Evolutionary conservation across 2,888 invertebrate genomes (phyloP).

Genomic region (Ormyrus rosae): DNA sequence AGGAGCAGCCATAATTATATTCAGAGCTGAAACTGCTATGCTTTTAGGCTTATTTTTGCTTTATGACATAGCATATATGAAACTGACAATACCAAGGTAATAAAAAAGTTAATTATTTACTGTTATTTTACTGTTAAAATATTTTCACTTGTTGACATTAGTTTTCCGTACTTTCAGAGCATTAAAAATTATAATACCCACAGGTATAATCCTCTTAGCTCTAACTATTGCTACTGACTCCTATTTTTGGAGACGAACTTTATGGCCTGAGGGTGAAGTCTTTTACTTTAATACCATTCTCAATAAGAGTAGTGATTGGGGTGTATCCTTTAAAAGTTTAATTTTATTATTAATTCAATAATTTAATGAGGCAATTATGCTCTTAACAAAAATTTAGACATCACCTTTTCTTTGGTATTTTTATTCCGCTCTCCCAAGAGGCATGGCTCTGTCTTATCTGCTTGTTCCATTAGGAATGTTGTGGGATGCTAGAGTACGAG

Average conservation of each 20-base stretch:
- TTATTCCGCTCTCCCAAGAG: slow-evolving; percentile 96
- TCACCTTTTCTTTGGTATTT: slow-evolving; percentile 99
- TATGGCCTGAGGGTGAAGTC: slow-evolving; percentile 99
- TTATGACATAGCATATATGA: slow-evolving; percentile 85
- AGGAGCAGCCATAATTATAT: slow-evolving; percentile 92
- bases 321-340: slow-evolving; percentile 86
- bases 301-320: slow-evolving; percentile 97
- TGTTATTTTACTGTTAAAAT: neutral
- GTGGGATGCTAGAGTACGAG: slow-evolving; percentile 84
- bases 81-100: slow-evolving; percentile 83
- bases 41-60: slow-evolving; percentile 91
- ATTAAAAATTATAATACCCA: slow-evolving; percentile 84
- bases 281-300: slow-evolving; percentile 95
- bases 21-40: slow-evolving; percentile 92
- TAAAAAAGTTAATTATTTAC: neutral
- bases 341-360: slow-evolving; percentile 22
- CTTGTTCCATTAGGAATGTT: slow-evolving; percentile 87
- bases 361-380: slow-evolving; percentile 31
- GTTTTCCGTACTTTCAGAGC: slow-evolving; percentile 77
- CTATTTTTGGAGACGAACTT: slow-evolving; percentile 90
- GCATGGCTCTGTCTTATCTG: slow-evolving; percentile 87
- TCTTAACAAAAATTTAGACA: slow-evolving; percentile 78
- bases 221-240: slow-evolving; percentile 91
- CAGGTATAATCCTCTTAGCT: slow-evolving; percentile 82
- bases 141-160: neutral